Evolutionary conservation across 2,888 invertebrate genomes (phyloP), one percentile per base, ranked within the genome.

Genomic region (Hoplodrina ambigua): DNA sequence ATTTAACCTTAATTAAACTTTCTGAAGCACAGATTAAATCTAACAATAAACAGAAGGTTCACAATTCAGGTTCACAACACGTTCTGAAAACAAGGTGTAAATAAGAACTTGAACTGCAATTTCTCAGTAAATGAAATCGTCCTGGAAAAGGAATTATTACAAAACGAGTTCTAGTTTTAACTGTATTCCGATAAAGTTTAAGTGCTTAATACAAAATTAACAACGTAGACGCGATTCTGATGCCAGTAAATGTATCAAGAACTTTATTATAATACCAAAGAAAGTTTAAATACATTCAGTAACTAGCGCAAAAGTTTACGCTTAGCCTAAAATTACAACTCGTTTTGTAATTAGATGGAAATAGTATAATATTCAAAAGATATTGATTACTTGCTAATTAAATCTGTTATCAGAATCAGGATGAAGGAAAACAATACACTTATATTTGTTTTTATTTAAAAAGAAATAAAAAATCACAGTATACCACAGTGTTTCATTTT

Each of bases 11-110:
- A 30, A 30, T 57, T 53, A 13, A 63, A 58, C 64, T 72, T 72
- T 72, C 57, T 58, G 72, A 72, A 53, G 50, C 25, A 63, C 41
- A 44, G 0, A 50, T 33, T 20, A 19, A 2, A 68, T 33, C 41
- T 0, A 53, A 37, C 17, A 49, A 49, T 54, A 44, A 25, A 5
- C 54, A 41, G 10, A 41, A 19, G 5, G 4, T 46, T 17, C 4
- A 30, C n/a, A 15, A 25, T 33, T 33, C 52, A n/a, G n/a, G n/a
- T n/a, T n/a, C n/a, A n/a, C n/a, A 69, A 20, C 2, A 46, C 4
- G 15, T 37, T 30, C 17, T 17, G 15, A 56, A 15, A 52, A 57
- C 20, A 4, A 15, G 5, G 3, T 44, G 15, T 44, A 44, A 44
- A 15, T 37, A 37, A 64, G 20, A 44, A 37, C 8, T 10, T 15